phyloP scores from a whole-genome alignment of 1,140 invertebrate species.

The Cotesia vestalis region DNA sequence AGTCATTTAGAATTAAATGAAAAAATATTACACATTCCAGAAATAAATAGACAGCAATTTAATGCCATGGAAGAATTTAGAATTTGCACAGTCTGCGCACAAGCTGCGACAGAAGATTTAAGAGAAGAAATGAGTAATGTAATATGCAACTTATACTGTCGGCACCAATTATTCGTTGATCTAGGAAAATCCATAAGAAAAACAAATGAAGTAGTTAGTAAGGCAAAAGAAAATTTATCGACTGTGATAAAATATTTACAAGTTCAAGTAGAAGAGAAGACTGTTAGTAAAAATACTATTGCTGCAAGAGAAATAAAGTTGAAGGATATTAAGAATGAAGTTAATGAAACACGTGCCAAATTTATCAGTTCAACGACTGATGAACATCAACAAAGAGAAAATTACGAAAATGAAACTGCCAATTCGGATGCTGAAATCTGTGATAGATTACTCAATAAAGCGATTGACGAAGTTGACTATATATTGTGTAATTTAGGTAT shows the following conservation, averaged over 20 bases:
- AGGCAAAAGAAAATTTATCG: conserved; percentile 49
- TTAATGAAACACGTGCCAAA: conserved; percentile 53
- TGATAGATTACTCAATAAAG: conserved; percentile 49
- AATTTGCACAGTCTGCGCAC: conserved; percentile 60
- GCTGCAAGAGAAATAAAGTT: conserved; percentile 49
- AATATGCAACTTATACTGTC: conserved; percentile 50
- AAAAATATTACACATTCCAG: neutral
- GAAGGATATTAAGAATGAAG: conserved; percentile 59
- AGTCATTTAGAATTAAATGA: neutral
- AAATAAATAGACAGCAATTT: conserved; percentile 48
- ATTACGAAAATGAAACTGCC: neutral
- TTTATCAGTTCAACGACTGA: conserved; percentile 26
- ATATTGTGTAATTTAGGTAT: conserved; percentile 49
- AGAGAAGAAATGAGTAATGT: conserved; percentile 56
- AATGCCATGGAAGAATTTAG: conserved; percentile 61
- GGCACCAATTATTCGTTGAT: conserved; percentile 45
- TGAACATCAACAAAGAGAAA: neutral
- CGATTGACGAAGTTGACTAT: conserved; percentile 58
- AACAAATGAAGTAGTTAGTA: conserved; percentile 51
- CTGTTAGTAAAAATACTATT: conserved; percentile 52
- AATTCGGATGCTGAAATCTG: conserved; percentile 43
- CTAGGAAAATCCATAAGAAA: conserved; percentile 27
- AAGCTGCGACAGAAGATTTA: conserved; percentile 62
- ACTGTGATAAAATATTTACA: conserved; percentile 49
- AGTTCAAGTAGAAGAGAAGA: conserved; percentile 57